Percentiles rank a stretch among this genome's conserved stretches.
phyloP scores from a whole-genome alignment of 2,113 vertebrate species.

The Uria lomvia region DNA sequence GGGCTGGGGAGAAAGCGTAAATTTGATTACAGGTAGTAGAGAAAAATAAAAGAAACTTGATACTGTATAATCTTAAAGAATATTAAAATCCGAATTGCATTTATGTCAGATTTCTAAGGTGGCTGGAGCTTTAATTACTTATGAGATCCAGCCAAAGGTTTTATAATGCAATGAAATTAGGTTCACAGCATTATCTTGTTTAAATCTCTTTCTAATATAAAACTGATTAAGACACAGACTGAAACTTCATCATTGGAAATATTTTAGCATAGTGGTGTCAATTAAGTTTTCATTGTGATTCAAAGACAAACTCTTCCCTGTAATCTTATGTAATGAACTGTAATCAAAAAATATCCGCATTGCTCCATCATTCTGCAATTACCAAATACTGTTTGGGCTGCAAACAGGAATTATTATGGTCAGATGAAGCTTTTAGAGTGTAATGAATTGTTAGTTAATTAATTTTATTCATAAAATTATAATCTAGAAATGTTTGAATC shows the following conservation, averaged over 20 bases:
- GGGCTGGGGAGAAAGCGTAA: not conserved
- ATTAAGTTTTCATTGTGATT: conserved; percentile 42
- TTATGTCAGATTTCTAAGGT: conserved; percentile 23
- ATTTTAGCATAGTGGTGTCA: not conserved
- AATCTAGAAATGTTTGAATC: not conserved
- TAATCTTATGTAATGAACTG: conserved; percentile 32
- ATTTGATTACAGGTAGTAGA: not conserved
- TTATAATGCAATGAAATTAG: conserved; percentile 11
- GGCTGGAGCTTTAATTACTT: conserved; percentile 21
- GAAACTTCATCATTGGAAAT: conserved; percentile 27
- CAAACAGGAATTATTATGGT: conserved; percentile 21
- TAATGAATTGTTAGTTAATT: conserved; percentile 48
- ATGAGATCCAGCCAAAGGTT: not conserved
- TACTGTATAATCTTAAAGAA: not conserved
- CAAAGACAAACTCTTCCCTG: conserved; percentile 23
- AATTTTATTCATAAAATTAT: conserved; percentile 42
- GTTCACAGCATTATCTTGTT: not conserved
- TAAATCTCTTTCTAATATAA: conserved; percentile 26
- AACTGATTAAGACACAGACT: conserved; percentile 31
- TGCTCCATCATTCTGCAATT: conserved; percentile 13
- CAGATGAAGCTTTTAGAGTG: conserved; percentile 27
- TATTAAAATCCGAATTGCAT: not conserved
- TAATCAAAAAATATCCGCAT: conserved; percentile 32
- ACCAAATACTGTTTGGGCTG: conserved; percentile 20
- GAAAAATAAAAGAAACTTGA: not conserved